Evolutionary conservation across 2,113 vertebrate genomes (phyloP), one percentile per base, ranked within the genome.

Genomic region (Solea senegalensis): DNA sequence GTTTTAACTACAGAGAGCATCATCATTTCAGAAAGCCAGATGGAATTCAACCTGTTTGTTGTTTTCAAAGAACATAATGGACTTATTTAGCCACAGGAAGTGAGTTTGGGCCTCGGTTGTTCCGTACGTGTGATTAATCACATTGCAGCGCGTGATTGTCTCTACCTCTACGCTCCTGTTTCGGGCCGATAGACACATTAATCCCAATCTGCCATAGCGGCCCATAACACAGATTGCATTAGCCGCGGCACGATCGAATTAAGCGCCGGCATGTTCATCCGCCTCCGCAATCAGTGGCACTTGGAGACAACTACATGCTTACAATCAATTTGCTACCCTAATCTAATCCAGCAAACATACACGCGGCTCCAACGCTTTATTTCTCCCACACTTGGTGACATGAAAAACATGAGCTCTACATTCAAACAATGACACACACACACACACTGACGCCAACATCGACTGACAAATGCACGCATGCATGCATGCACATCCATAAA

Each of bases 311-410:
- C 82, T 70, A 65, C 72, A 72, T 49, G 48, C 87, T 89, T 81
- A 89, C 86, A 92, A 91, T 93, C 89, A 92, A 92, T 90, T 91
- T 89, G 64, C 83, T 41, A 21, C 54, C 60, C 74, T 90, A 85
- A 90, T 90, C 80, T 78, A 85, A 92, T 88, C 39, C 52, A 81
- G 74, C 65, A 14, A 82, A n/a, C 79, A 83, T 61, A 44, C 76
- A 78, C 21, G 1, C 68, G 54, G 53, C 71, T 75, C 70, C 39
- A 51, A 52, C 3, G 53, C 54, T 88, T 83, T 80, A 78, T 85
- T 85, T 73, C 69, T 74, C 60, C 52, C 63, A 60, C 74, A 83
- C 51, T 76, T 58, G 39, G 66, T 59, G 79, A 84, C 78, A 80
- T 62, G 62, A 65, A 83, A 85, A 88, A 85, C 75, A 74, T 46